These are phyloP conservation scores for Dorcus parallelipipedus DNA, from an alignment of 2,888 invertebrate genomes.

Conservation along the genomic window DNA sequence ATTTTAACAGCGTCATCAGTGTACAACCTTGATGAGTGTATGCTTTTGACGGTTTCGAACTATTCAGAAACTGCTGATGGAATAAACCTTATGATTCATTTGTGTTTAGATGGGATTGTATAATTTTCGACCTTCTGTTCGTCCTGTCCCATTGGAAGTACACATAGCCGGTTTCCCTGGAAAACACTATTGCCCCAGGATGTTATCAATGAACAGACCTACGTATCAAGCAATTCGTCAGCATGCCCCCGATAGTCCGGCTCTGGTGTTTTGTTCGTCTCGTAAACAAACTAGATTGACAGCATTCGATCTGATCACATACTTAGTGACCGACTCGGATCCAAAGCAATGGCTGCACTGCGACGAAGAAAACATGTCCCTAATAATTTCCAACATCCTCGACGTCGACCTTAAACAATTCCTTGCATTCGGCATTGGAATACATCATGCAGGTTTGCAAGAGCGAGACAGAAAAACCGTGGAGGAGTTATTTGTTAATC, in stretches of 20 bases:
- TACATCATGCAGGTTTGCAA: slow-evolving; percentile 97
- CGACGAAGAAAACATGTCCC: slow-evolving; percentile 81
- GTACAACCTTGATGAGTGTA: too few relatives aligned
- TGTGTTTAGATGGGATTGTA: slow-evolving; percentile 75
- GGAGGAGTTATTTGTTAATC: slow-evolving; percentile 91
- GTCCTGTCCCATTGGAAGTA: slow-evolving; percentile 93
- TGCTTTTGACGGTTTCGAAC: too few relatives aligned
- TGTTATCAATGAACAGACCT: slow-evolving; percentile 99
- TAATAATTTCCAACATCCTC: slow-evolving; percentile 58
- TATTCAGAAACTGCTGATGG: too few relatives aligned
- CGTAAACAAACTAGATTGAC: slow-evolving; percentile 95
- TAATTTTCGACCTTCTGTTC: slow-evolving; percentile 96
- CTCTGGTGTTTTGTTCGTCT: slow-evolving; percentile 94
- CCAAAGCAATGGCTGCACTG: slow-evolving; percentile 95
- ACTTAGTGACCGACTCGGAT: slow-evolving; percentile 84
- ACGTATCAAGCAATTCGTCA: slow-evolving; percentile 92
- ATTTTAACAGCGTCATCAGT: too few relatives aligned
- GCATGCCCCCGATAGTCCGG: slow-evolving; percentile 88
- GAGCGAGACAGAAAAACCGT: slow-evolving; percentile 88
- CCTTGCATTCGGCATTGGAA: slow-evolving; percentile 94
- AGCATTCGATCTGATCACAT: slow-evolving; percentile 90
- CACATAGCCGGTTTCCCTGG: slow-evolving; percentile 89
- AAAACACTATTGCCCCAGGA: slow-evolving; percentile 97
- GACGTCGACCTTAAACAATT: slow-evolving; percentile 89
- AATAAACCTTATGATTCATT: background rate